These are phyloP conservation scores for Boleophthalmus pectinirostris DNA, from an alignment of 2,113 vertebrate species.

Conservation along the genomic window DNA sequence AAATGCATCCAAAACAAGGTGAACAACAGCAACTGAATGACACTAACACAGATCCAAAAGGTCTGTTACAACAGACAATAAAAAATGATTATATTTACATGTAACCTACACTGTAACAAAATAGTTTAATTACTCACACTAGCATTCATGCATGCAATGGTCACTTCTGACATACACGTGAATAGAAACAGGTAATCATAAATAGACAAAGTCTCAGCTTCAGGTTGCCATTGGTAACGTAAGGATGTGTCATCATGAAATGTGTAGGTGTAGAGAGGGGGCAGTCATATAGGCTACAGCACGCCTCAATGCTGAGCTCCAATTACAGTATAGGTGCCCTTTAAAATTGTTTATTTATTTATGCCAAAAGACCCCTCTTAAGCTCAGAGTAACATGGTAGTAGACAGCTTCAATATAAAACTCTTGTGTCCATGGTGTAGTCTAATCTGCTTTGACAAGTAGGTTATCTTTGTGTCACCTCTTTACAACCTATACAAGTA, in stretches of 20 bases:
- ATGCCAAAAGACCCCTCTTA: constrained; percentile 2
- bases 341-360: constrained; percentile 29
- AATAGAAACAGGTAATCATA: constrained; percentile 42
- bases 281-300: constrained; percentile 7
- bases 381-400: background rate
- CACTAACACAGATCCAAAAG: background rate
- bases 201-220: constrained; percentile 63
- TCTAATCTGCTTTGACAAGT: constrained; percentile 13
- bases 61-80: background rate
- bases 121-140: background rate
- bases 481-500: background rate
- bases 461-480: constrained; percentile 10
- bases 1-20: background rate
- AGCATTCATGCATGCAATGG: background rate
- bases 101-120: no score
- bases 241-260: constrained; percentile 46
- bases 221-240: constrained; percentile 68
- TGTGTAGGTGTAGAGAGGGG: constrained; percentile 50
- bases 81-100: background rate
- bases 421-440: background rate
- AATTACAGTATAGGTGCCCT: constrained; percentile 14
- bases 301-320: constrained; percentile 8
- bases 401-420: background rate
- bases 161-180: background rate
- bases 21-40: background rate